These are phyloP conservation scores for Heteronetta atricapilla DNA, from an alignment of 2,113 vertebrate species.

Conservation along the genomic window DNA sequence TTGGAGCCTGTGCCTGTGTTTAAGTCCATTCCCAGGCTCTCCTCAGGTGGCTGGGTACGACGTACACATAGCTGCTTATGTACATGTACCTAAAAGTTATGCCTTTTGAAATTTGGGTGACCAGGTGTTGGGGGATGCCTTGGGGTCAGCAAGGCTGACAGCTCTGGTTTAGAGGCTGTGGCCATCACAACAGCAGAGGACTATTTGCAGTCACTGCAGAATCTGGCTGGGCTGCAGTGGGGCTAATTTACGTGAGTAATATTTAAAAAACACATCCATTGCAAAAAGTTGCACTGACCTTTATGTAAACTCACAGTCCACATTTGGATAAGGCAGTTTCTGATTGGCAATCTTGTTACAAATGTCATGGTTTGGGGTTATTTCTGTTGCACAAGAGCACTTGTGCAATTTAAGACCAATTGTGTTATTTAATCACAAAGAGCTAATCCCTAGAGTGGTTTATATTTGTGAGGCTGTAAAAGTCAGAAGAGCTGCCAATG, in stretches of 20 bases:
- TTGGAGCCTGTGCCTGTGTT: not conserved
- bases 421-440: not conserved
- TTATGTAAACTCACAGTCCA: not conserved
- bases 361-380: not conserved
- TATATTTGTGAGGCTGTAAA: not conserved
- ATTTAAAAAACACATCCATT: not conserved
- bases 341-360: not conserved
- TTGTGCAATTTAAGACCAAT: not conserved
- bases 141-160: not conserved
- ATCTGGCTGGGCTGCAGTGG: not conserved
- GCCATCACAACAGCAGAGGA: not conserved
- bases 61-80: not conserved
- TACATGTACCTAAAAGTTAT: not conserved
- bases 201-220: not conserved
- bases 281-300: not conserved
- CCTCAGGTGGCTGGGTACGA: not conserved
- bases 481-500: not conserved
- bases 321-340: not conserved
- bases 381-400: not conserved
- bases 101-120: not conserved
- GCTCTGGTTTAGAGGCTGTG: not conserved
- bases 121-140: not conserved
- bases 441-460: not conserved
- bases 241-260: not conserved
- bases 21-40: not conserved